Evolutionary conservation across 2,888 invertebrate genomes (phyloP), one percentile per base, ranked within the genome.

Genomic region (Tupiocoris notatus): DNA sequence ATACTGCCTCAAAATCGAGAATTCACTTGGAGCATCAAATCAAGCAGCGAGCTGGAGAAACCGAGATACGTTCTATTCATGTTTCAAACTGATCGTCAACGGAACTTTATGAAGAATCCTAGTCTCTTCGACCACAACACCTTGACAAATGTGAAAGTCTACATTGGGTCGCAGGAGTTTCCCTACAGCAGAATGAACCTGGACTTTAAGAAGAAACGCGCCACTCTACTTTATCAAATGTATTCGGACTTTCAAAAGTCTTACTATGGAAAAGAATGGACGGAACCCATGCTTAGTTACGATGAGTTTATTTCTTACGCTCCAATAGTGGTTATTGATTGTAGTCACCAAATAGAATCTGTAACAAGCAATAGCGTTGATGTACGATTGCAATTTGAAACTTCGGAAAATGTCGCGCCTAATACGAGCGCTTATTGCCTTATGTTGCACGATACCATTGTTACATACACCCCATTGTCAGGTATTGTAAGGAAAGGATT

Each of bases 21-120:
- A 78, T 81, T 83, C 77, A 78, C 81, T 18, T 83, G 83, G 83
- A 78, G 81, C 57, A 59, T 79, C 18, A 79, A 80, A 78, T 83
- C 83, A 21, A 78, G 82, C 12, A 80, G 80, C 16, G 81, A 81
- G 73, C 76, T 83, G 58, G 84, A 84, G 80, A 83, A 83, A 80
- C 84, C 84, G 0, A 77, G 83, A 67, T 85, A 79, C 79, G 78
- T 84, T 18, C 82, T 84, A 61, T 58, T 84, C 20, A 83, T 81
- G 12, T 82, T 84, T 63, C 84, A 85, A 81, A 84, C 83, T n/a
- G 79, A 82, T 74, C 79, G 82, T 78, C 83, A 83, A 80, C 82
- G 82, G 79, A 77, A 80, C 21, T 65, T 77, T 58, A 23, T n/a
- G 3, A 79, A 68, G 62, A 79, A 83, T 79, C 77, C 79, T 1